Base-by-base conservation (phyloP, 2,888 invertebrate species). In the Amphimallon solstitiale region DNA sequence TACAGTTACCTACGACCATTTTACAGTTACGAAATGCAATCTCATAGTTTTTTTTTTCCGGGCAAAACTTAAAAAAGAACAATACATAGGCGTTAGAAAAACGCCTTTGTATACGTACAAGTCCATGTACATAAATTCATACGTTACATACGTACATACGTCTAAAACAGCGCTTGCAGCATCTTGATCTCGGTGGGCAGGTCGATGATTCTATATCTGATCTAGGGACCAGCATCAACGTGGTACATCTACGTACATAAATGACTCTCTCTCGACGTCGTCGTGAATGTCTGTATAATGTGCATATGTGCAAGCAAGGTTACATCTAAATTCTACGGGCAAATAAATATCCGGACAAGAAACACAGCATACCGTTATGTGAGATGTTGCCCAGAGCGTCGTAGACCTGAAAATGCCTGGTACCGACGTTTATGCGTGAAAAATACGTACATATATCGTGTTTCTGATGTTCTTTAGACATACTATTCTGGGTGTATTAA, bases 161-260 rank as follows among this genome's bases (percentile, higher is more conserved):
- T 9, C 37, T 7, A 9, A 46, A 49, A 49, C 48, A 49, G 14
- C 40, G 23, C 54, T 54, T 38, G 38, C 21, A 38, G 54, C 54
- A 54, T 54, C 54, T 54, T 54, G 54, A 54, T 54, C 54, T 21
- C 54, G 49, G 49, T 54, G 38, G 38, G 54, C 38, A 38, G 54
- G 37, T 54, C 54, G 38, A 38, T 19, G 23, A 23, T 40, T 49
- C 29, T 29, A 29, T 29, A 29, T 29, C 29, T 29, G 29, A 29
- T 29, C 29, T 49, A 49, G 29, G 48, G 29, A 49, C 48, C 48
- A 49, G 34, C n/a, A 29, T 29, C 29, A 23, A 19, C 48, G 29
- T 3, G 21, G 23, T n/a, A 49, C 14, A 49, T 49, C 48, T 49
- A 23, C 29, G 29, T 34, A 10, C 23, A 49, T 7, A 17, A 19